Conservation (phyloP, 2,888 invertebrate genomes). For the Plagiodera versicolora region DNA sequence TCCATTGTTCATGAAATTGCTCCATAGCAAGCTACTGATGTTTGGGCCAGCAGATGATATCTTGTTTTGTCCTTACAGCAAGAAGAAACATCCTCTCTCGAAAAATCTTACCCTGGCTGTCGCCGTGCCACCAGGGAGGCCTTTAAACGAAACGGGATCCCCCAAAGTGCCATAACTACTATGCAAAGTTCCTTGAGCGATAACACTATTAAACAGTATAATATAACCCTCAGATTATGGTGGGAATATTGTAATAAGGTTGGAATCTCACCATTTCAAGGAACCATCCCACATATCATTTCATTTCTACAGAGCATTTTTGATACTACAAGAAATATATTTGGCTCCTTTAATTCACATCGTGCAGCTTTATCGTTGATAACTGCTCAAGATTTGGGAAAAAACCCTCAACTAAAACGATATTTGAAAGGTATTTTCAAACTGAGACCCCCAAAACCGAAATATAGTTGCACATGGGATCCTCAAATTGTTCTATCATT, state of each 20-base stretch:
- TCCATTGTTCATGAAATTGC: constrained; percentile 20
- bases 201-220: neutral
- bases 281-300: neutral
- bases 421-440: constrained; percentile 20
- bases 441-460: constrained; percentile 12
- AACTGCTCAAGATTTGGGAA: neutral
- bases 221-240: no score
- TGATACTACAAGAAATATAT: constrained; percentile 9
- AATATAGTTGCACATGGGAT: constrained; percentile 20
- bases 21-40: neutral
- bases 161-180: neutral
- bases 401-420: constrained; percentile 13
- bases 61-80: constrained; percentile 16
- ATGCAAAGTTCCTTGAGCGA: constrained; percentile 5
- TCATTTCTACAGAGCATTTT: neutral
- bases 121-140: constrained; percentile 11
- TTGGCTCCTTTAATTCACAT: constrained; percentile 19
- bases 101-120: constrained; percentile 20
- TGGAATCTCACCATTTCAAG: neutral
- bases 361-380: constrained; percentile 15
- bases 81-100: constrained; percentile 8
- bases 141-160: constrained; percentile 7
- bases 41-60: constrained; percentile 12
- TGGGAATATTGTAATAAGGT: constrained; percentile 25
- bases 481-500: constrained; percentile 9